Evolutionary conservation across 2,113 vertebrate genomes (phyloP).

Genomic region (Edolisoma coerulescens): DNA sequence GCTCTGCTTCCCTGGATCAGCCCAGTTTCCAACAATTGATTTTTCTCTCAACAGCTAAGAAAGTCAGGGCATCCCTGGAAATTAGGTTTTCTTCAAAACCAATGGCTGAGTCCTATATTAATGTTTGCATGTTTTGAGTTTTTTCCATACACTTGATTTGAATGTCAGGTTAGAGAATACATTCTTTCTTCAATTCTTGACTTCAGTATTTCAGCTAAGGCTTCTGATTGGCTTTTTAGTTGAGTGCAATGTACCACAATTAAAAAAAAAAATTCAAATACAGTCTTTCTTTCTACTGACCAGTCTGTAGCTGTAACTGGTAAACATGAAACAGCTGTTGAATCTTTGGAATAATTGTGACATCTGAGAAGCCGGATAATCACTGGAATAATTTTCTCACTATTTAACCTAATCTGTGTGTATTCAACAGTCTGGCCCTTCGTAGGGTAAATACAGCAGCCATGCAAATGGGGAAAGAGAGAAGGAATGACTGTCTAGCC

Average conservation of each 20-base stretch:
- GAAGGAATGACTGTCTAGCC: not conserved
- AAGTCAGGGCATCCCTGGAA: not conserved
- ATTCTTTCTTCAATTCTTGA: not conserved
- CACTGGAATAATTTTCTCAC: not conserved
- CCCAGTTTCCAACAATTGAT: not conserved
- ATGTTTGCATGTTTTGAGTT: not conserved
- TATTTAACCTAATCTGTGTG: not conserved
- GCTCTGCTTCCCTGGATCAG: not conserved
- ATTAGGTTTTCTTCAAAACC: not conserved
- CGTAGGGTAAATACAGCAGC: not conserved
- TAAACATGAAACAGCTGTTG: not conserved
- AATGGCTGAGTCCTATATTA: not conserved
- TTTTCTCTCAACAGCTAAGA: not conserved
- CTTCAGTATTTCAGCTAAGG: not conserved
- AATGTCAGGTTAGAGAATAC: not conserved
- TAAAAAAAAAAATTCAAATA: not conserved
- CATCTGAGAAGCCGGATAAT: slow-evolving; percentile 7
- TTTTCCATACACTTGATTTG: not conserved
- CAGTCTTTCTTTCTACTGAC: not conserved
- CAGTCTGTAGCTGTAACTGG: not conserved
- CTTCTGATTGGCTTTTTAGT: not conserved
- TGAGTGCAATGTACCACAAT: not conserved
- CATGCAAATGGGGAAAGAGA: not conserved
- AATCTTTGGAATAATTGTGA: not conserved
- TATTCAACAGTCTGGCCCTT: not conserved